Base-by-base conservation (phyloP, 2,113 vertebrate genomes). In the Lycaon pictus region DNA sequence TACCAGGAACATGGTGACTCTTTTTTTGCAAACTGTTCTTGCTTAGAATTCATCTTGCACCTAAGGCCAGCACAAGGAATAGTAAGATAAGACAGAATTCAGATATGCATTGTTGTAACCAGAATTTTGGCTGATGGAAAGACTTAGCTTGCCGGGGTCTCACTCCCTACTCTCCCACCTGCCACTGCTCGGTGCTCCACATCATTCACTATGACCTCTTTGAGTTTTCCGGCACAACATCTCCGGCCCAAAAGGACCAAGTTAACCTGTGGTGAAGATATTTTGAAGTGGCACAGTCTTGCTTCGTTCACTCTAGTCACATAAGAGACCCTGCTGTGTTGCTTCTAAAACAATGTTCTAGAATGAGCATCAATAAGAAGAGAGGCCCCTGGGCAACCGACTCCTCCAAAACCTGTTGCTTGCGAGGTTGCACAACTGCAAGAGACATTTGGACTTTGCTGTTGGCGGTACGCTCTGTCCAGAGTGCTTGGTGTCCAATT, bases 401-500 rank as follows among this genome's bases (percentile, higher is more conserved):
- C 56, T 35, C 67, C 48, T 91, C 67, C 35, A 32, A 63, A 86
- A 90, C 72, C 83, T 81, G 94, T 37, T 56, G 85, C 92, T 93
- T 62, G 56, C 92, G 92, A 74, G 84, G 74, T 15, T 27, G 62
- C 62, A 56, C 62, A 32, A 25, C 32, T 81, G 80, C 60, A 65
- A 55, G 92, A 65, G 62, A 37, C 32, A 3, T 60, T 60, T 58
- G 77, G 69, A 17, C 20, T 58, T 48, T 0, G 53, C 48, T 27
- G 48, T 88, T 95, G 97, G 97, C 95, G 79, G 95, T 5, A 93
- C 22, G 0, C 58, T 29, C 72, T 37, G 97, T 95, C 92, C 90
- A 48, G 37, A 74, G 58, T 29, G 55, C 86, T 27, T 67, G 51
- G 90, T 56, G 19, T 63, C 87, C 74, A 27, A 12, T 58, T 37